Conservation (phyloP, 2,797 vertebrate species). For the Cyprinodon diabolis region DNA sequence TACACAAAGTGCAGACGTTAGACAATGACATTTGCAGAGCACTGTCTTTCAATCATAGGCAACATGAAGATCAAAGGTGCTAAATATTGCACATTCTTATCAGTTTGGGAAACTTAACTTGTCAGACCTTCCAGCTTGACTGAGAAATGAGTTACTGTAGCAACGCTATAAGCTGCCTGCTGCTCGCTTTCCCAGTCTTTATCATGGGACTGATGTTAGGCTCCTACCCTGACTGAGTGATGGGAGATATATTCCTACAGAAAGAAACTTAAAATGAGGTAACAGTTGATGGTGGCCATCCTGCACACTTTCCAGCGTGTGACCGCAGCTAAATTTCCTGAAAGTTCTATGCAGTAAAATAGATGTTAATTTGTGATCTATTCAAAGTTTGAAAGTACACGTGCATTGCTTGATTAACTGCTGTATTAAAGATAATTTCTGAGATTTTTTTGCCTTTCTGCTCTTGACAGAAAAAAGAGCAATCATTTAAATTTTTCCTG, state of each 20-base stretch:
- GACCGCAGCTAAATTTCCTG: constrained; percentile 15
- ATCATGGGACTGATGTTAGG: constrained; percentile 37
- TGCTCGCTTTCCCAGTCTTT: constrained; percentile 34
- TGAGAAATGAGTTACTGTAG: constrained; percentile 15
- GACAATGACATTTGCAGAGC: constrained; percentile 60
- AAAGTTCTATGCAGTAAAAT: constrained; percentile 29
- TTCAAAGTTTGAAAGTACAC: neutral
- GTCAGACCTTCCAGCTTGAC: constrained; percentile 49
- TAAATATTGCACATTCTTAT: constrained; percentile 87
- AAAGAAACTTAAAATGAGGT: constrained; percentile 67
- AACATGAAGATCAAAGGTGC: constrained; percentile 68
- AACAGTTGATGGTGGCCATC: constrained; percentile 65
- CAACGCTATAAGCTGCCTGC: constrained; percentile 6
- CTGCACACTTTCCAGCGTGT: constrained; percentile 6
- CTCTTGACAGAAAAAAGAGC: constrained; percentile 9
- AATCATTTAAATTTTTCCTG: constrained; percentile 39
- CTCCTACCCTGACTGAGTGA: constrained; percentile 41
- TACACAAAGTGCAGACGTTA: constrained; percentile 64
- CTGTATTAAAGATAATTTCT: constrained; percentile 8
- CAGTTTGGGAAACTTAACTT: constrained; percentile 50
- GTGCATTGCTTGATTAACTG: constrained; percentile 10
- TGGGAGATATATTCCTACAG: constrained; percentile 46
- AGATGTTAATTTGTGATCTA: neutral
- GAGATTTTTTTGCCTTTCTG: constrained; percentile 24
- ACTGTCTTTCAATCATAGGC: constrained; percentile 64